Conservation (phyloP, 2,888 invertebrate species). For the Hirtodrosophila histrioides region DNA sequence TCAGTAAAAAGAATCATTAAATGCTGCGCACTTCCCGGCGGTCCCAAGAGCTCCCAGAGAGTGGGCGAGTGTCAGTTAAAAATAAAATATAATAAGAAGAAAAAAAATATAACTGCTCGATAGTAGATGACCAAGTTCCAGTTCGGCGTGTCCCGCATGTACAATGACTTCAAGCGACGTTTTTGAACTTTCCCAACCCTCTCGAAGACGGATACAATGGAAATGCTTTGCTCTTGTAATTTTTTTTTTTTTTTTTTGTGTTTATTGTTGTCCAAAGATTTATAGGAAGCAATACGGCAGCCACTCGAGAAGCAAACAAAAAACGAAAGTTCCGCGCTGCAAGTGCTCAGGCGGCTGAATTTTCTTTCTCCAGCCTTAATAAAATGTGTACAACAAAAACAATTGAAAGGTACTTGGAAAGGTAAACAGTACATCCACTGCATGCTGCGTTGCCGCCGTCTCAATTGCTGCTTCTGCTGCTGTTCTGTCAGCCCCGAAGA, state of each 20-base stretch:
- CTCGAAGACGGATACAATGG: constrained; percentile 59
- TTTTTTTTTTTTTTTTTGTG: constrained; percentile 36
- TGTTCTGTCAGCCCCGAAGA: not conserved
- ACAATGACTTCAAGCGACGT: constrained; percentile 56
- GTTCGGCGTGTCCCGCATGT: constrained; percentile 60
- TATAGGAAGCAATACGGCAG: constrained; percentile 65
- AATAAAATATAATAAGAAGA: no score
- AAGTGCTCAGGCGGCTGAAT: constrained; percentile 50
- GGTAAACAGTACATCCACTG: constrained; percentile 41
- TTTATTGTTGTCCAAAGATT: constrained; percentile 65
- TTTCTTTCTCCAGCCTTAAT: constrained; percentile 56
- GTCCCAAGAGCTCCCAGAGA: constrained; percentile 28
- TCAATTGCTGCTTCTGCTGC: constrained; percentile 38
- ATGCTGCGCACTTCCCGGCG: constrained; percentile 49
- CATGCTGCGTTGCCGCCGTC: constrained; percentile 31
- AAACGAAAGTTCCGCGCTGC: constrained; percentile 73
- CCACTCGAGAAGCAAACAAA: constrained; percentile 63
- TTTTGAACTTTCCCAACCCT: constrained; percentile 70
- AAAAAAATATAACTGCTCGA: constrained; percentile 34
- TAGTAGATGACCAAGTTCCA: constrained; percentile 54
- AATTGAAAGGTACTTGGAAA: constrained; percentile 73
- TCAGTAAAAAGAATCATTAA: constrained; percentile 69
- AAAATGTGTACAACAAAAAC: constrained; percentile 31
- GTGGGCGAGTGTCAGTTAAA: constrained; percentile 63
- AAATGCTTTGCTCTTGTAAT: constrained; percentile 58